A percentile compares a stretch with the other conserved stretches of the same genome.
phyloP scores from a whole-genome alignment of 2,797 vertebrate genomes.

The Sebastes hubbsi region DNA sequence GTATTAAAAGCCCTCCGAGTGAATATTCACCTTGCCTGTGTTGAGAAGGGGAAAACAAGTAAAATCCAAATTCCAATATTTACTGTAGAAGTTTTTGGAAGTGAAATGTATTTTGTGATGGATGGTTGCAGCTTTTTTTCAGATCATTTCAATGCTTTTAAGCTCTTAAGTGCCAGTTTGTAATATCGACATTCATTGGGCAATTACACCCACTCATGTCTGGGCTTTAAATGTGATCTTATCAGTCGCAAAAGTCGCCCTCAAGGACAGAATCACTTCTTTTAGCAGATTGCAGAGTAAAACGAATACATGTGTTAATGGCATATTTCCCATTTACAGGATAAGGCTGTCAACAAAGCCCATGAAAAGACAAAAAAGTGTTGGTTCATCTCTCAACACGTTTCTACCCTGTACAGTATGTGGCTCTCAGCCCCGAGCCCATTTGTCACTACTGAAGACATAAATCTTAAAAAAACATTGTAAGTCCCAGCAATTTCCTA shows the following conservation, averaged over 20 bases:
- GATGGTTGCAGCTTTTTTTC: background rate
- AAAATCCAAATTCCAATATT: background rate
- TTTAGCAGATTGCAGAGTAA: background rate
- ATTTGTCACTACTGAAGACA: background rate
- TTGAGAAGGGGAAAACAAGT: background rate
- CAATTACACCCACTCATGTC: conserved; percentile 4
- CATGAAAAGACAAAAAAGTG: background rate
- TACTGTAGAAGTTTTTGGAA: background rate
- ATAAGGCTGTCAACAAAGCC: background rate
- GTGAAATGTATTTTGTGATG: background rate
- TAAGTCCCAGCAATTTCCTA: background rate
- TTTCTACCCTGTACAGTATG: background rate
- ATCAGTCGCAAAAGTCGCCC: background rate
- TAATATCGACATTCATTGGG: conserved; percentile 4
- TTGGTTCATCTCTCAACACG: background rate
- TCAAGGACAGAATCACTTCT: background rate
- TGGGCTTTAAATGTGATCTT: background rate
- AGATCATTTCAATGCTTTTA: background rate
- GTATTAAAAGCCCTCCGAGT: conserved; percentile 33
- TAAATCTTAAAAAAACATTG: background rate
- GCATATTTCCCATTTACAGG: background rate
- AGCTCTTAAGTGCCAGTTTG: background rate
- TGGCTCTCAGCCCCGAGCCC: background rate
- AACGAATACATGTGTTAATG: conserved; percentile 1
- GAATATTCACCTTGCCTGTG: conserved; percentile 41